Percentiles rank a stretch among this genome's conserved stretches.
Evolutionary conservation across 2,797 vertebrate species (phyloP).

Genomic region (Semotilus atromaculatus): DNA sequence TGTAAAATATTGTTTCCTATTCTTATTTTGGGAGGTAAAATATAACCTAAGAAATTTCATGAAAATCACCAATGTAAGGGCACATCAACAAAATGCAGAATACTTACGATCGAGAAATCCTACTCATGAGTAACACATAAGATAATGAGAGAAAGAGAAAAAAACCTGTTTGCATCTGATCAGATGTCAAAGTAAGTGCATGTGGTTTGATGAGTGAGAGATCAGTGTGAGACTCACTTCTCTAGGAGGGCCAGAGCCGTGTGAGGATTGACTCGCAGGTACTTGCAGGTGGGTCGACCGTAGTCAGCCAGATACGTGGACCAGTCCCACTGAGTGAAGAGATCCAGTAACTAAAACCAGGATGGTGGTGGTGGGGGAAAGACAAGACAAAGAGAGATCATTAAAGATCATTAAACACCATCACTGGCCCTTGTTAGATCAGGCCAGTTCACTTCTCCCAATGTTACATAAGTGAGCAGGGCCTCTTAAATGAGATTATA

Average conservation of each 20-base stretch:
- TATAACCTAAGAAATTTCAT: not conserved
- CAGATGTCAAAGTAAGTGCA: not conserved
- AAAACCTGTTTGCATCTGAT: not conserved
- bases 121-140: slow-evolving; percentile 59
- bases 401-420: slow-evolving; percentile 54
- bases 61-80: not conserved
- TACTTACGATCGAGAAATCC: slow-evolving; percentile 85
- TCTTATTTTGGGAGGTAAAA: not conserved
- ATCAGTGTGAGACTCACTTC: slow-evolving; percentile 83
- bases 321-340: slow-evolving; percentile 98
- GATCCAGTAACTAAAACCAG: slow-evolving; percentile 85
- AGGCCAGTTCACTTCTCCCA: slow-evolving; percentile 51
- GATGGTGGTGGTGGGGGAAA: slow-evolving; percentile 18
- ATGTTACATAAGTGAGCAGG: slow-evolving; percentile 60
- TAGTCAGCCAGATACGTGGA: slow-evolving; percentile 95
- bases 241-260: slow-evolving; percentile 90
- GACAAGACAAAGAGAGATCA: slow-evolving; percentile 49
- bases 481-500: slow-evolving; percentile 65
- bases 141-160: slow-evolving; percentile 10
- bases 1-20: not conserved
- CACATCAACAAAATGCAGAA: slow-evolving; percentile 46
- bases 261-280: slow-evolving; percentile 92
- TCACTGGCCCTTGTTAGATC: slow-evolving; percentile 39
- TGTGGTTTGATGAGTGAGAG: slow-evolving; percentile 11
- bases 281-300: slow-evolving; percentile 90